A percentile compares a stretch with the other conserved stretches of the same genome.
Conservation (phyloP, 2,888 invertebrate genomes). For the Cryptus viduatorius region DNA sequence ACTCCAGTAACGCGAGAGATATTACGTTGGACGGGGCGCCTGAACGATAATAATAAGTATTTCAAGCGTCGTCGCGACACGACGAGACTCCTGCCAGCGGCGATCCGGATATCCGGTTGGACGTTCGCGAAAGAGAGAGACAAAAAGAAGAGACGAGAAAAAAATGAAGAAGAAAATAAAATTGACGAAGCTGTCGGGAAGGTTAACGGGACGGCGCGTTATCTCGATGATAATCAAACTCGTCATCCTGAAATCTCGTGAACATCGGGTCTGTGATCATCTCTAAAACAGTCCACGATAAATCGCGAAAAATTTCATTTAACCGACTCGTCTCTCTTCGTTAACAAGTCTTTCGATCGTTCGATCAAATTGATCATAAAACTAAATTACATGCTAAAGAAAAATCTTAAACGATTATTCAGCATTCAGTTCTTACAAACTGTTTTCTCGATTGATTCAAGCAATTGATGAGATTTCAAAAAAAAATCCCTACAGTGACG, state of each 20-base stretch:
- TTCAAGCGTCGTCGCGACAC: slow-evolving; percentile 50
- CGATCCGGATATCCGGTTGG: slow-evolving; percentile 47
- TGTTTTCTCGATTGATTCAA: slow-evolving; percentile 12
- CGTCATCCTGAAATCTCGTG: slow-evolving; percentile 28
- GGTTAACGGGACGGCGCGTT: slow-evolving; percentile 37
- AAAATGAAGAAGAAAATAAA: neutral
- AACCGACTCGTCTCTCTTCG: slow-evolving; percentile 27
- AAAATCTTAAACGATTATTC: neutral
- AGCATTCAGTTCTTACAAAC: neutral
- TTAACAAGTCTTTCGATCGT: slow-evolving; percentile 2
- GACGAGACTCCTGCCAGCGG: slow-evolving; percentile 56
- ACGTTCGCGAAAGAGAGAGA: slow-evolving; percentile 28
- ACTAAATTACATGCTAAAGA: slow-evolving; percentile 9
- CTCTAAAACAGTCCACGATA: slow-evolving; percentile 11
- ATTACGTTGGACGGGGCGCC: slow-evolving; percentile 56
- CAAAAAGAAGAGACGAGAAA: neutral
- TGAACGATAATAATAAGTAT: slow-evolving; percentile 47
- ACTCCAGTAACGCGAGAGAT: slow-evolving; percentile 89
- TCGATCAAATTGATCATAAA: slow-evolving; percentile 35
- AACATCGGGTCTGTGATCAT: slow-evolving; percentile 37
- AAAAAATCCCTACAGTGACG: too few relatives aligned
- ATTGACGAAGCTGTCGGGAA: slow-evolving; percentile 29
- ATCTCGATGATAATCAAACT: slow-evolving; percentile 59
- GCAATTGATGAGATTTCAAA: neutral
- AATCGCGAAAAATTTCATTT: slow-evolving; percentile 10